phyloP scores from a whole-genome alignment of 2,113 vertebrate species.

The Nesogale talazaci region DNA sequence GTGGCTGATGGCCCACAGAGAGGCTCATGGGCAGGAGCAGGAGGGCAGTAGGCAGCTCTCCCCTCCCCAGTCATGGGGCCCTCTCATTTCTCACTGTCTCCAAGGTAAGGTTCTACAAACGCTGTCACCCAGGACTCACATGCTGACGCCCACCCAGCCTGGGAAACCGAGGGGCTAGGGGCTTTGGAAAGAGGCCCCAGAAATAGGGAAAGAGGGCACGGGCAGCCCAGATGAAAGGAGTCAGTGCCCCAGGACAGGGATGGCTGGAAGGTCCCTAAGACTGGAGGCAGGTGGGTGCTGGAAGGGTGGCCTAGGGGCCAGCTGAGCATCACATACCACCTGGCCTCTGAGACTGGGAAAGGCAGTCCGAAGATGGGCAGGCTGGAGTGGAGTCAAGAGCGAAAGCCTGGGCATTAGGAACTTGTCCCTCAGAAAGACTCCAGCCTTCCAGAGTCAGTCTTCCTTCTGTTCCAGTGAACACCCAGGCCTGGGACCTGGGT shows the following conservation, averaged over 20 bases:
- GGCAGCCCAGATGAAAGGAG: slow-evolving; percentile 34
- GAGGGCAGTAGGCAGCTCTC: background rate
- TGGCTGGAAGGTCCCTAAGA: background rate
- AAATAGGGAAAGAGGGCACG: slow-evolving; percentile 42
- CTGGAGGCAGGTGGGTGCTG: background rate
- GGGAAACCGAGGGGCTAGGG: background rate
- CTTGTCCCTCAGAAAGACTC: background rate
- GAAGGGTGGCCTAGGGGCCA: background rate
- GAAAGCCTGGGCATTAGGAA: background rate
- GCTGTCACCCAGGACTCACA: background rate
- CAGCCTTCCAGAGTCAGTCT: background rate
- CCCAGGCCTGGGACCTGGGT: background rate
- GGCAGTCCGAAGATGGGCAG: background rate
- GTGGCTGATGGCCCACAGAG: slow-evolving; percentile 79
- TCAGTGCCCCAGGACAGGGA: background rate
- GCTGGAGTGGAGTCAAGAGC: background rate
- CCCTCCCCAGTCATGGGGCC: background rate
- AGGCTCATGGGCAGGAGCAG: background rate
- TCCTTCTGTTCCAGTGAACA: background rate
- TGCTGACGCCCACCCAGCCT: background rate
- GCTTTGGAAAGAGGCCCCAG: background rate
- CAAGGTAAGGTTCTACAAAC: background rate
- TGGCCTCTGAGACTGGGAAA: slow-evolving; percentile 22
- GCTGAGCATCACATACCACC: no score
- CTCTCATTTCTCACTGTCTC: background rate